Conservation (phyloP, 2,113 vertebrate genomes). For the Pachypanchax playfairii region DNA sequence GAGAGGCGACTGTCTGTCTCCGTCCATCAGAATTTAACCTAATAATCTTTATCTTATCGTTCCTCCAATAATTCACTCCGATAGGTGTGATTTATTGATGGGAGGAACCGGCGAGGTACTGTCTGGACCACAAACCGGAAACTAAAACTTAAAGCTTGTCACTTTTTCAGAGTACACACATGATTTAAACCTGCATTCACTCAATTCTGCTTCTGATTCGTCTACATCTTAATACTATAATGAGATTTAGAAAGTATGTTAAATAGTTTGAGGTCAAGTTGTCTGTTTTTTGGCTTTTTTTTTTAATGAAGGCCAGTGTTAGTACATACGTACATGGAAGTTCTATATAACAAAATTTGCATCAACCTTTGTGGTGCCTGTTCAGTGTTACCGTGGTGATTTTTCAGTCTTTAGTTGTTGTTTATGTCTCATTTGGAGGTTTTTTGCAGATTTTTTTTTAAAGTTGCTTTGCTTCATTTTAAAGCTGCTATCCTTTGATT, state of each 20-base stretch:
- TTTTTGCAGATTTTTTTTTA: not conserved
- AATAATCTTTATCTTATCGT: slow-evolving; percentile 74
- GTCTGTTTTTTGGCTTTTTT: no score
- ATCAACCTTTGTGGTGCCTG: no score
- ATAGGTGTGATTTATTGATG: slow-evolving; percentile 70
- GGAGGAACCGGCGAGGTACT: slow-evolving; percentile 29
- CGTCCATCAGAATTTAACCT: slow-evolving; percentile 64
- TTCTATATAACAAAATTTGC: no score
- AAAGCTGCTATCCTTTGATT: not conserved
- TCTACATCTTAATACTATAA: no score
- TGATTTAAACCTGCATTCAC: no score
- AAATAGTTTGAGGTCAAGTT: no score
- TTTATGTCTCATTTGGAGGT: not conserved
- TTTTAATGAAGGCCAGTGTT: no score
- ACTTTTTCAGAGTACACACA: no score
- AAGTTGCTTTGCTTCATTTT: not conserved
- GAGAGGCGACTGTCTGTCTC: slow-evolving; percentile 69
- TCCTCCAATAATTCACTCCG: slow-evolving; percentile 47
- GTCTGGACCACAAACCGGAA: slow-evolving; percentile 31
- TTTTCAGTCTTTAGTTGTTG: not conserved
- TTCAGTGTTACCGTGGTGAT: no score
- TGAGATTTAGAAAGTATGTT: no score
- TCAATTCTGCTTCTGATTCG: no score
- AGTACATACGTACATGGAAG: no score
- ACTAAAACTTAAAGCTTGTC: slow-evolving; percentile 2